Percentiles rank a stretch among this genome's conserved stretches.
Evolutionary conservation across 2,797 vertebrate genomes (phyloP).

Genomic region (Novumbra hubbsi): DNA sequence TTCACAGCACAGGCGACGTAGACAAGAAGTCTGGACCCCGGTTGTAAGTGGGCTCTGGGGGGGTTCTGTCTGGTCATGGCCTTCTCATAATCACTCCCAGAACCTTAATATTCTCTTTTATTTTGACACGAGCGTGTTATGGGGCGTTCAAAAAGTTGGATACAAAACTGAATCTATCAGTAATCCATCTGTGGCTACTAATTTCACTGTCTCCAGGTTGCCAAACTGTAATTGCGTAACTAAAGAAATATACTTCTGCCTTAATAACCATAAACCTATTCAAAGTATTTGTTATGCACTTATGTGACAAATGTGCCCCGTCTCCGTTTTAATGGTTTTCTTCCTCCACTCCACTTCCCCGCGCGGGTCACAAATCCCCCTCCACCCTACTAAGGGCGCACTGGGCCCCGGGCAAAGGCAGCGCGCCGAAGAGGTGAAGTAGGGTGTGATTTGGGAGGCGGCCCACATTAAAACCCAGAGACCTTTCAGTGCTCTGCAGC

Average conservation of each 20-base stretch:
- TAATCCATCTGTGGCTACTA: constrained; percentile 31
- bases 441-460: neutral
- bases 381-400: neutral
- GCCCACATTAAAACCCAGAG: constrained; percentile 42
- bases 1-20: constrained; percentile 29
- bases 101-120: constrained; percentile 15
- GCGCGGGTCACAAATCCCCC: neutral
- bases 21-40: constrained; percentile 38
- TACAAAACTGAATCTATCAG: neutral
- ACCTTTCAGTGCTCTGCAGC: constrained; percentile 38
- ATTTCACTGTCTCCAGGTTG: constrained; percentile 34
- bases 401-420: neutral
- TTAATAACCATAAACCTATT: constrained; percentile 34
- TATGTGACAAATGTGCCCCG: neutral
- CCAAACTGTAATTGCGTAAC: constrained; percentile 24
- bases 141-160: constrained; percentile 2
- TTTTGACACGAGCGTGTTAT: neutral
- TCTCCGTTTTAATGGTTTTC: neutral
- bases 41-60: neutral
- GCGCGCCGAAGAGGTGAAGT: neutral
- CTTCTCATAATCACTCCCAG: constrained; percentile 10
- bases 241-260: constrained; percentile 27
- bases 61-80: constrained; percentile 44
- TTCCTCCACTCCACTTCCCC: constrained; percentile 11
- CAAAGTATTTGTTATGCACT: neutral